phyloP scores from a whole-genome alignment of 1,140 invertebrate species.

The Papilio polytes region DNA sequence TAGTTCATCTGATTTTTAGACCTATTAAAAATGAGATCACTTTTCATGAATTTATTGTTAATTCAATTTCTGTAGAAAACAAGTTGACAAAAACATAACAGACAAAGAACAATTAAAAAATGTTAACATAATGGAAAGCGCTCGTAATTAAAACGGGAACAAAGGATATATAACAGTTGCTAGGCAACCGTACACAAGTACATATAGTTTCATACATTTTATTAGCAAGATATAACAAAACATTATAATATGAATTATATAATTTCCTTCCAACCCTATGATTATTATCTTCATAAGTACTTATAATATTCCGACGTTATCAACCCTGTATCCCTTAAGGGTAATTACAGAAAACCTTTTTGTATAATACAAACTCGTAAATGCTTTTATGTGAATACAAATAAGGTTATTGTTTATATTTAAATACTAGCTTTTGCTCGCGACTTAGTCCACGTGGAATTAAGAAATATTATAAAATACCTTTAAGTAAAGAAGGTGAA shows the following conservation, averaged over 20 bases:
- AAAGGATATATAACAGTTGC: not conserved
- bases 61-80: not conserved
- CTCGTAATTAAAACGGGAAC: not conserved
- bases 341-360: not conserved
- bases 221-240: not conserved
- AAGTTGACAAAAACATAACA: not conserved
- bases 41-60: not conserved
- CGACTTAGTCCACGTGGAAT: too few species aligned
- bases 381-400: conserved; percentile 2
- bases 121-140: not conserved
- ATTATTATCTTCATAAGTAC: conserved; percentile 2
- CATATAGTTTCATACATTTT: not conserved
- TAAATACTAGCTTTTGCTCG: not conserved
- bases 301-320: not conserved
- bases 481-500: too few species aligned
- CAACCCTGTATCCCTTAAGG: not conserved
- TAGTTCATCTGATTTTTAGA: not conserved
- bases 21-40: not conserved
- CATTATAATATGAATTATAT: not conserved
- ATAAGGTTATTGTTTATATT: conserved; percentile 7
- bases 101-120: not conserved
- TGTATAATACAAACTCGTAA: not conserved
- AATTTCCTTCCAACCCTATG: not conserved
- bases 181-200: not conserved
- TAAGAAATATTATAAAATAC: too few species aligned